A percentile compares a stretch with the other conserved stretches of the same genome.
These are phyloP conservation scores for Diloba caeruleocephala DNA, from an alignment of 2,888 invertebrate genomes.

Conservation along the genomic window DNA sequence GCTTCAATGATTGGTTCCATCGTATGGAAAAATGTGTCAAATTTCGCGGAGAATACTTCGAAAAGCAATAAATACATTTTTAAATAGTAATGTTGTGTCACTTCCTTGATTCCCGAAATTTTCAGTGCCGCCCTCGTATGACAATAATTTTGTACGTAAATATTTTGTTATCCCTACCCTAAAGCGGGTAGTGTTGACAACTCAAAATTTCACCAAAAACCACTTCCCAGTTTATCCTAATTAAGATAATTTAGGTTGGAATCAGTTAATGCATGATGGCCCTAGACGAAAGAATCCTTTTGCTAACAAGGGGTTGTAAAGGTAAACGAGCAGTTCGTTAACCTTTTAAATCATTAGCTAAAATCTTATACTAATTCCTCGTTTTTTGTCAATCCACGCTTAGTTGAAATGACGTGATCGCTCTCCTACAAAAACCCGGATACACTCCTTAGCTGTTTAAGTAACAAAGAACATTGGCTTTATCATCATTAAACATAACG, in stretches of 20 bases:
- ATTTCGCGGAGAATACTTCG: no score
- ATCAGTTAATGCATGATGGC: constrained; percentile 23
- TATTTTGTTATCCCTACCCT: constrained; percentile 23
- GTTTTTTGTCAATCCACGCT: constrained; percentile 60
- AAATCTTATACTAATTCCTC: constrained; percentile 55
- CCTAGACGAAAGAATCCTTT: constrained; percentile 26
- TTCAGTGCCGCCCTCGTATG: no score
- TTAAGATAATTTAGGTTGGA: constrained; percentile 33
- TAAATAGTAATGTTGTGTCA: no score
- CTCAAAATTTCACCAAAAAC: constrained; percentile 45
- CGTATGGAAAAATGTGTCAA: no score
- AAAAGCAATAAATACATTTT: no score
- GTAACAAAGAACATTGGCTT: constrained; percentile 53
- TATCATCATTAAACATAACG: constrained; percentile 42
- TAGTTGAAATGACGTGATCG: constrained; percentile 64
- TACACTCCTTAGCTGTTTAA: constrained; percentile 54
- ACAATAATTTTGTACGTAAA: constrained; percentile 10
- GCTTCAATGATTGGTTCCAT: no score
- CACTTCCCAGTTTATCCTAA: constrained; percentile 32
- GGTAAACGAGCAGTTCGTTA: constrained; percentile 51
- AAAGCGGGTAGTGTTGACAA: constrained; percentile 41
- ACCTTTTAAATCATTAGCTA: constrained; percentile 51
- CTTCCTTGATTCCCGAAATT: no score
- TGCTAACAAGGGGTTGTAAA: constrained; percentile 48
- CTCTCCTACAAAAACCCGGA: constrained; percentile 70